These are phyloP conservation scores for Camponotus vicinus DNA, from an alignment of 1,140 invertebrate genomes.

Conservation along the genomic window DNA sequence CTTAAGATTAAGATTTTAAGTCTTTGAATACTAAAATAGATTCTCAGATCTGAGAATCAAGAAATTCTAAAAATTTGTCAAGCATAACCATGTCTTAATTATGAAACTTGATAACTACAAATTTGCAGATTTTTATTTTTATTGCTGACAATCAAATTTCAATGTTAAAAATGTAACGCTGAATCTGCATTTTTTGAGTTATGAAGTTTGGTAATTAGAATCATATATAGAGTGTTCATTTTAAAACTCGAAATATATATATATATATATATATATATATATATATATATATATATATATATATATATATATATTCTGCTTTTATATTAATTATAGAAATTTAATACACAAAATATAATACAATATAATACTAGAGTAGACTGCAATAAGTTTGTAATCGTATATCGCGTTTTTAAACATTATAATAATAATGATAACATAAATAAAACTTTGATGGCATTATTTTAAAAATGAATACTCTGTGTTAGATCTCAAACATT, in stretches of 20 bases:
- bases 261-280: no score
- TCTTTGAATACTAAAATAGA: conserved; percentile 23
- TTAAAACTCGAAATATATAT: background rate
- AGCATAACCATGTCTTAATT: conserved; percentile 5
- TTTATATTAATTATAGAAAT: conserved; percentile 15
- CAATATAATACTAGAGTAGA: background rate
- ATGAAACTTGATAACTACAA: conserved; percentile 23
- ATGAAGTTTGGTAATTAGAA: conserved; percentile 19
- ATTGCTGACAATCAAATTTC: background rate
- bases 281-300: background rate
- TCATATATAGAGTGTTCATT: conserved; percentile 20
- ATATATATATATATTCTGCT: background rate
- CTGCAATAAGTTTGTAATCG: background rate
- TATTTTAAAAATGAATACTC: conserved; percentile 41
- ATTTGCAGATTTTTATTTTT: conserved; percentile 35
- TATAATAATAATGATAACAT: background rate
- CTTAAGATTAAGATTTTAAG: conserved; percentile 29
- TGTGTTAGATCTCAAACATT: conserved; percentile 18
- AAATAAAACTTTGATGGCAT: background rate
- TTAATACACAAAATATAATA: no score
- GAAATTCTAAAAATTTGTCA: conserved; percentile 28
- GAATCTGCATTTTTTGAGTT: conserved; percentile 22
- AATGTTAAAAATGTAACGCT: background rate
- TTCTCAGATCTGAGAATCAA: conserved; percentile 31
- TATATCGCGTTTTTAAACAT: no score